Conservation (phyloP, 2,113 vertebrate genomes). For the Menidia beryllina region DNA sequence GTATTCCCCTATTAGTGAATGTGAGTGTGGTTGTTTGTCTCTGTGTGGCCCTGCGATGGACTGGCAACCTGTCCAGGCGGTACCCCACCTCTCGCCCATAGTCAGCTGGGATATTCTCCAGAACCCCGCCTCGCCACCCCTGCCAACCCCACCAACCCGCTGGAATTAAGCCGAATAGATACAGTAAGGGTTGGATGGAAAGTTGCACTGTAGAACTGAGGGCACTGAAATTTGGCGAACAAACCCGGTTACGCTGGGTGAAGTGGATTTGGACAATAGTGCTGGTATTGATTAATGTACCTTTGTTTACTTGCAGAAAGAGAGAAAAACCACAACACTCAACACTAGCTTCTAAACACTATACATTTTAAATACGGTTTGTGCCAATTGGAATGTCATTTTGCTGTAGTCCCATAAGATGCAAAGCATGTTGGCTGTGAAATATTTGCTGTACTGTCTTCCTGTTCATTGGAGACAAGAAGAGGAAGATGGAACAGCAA, state of each 20-base stretch:
- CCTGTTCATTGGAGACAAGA: constrained; percentile 23
- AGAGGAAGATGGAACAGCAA: background rate
- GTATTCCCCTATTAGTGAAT: too few species aligned
- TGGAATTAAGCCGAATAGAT: too few species aligned
- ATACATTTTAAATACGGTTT: constrained; percentile 13
- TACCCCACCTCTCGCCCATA: too few species aligned
- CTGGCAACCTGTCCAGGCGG: too few species aligned
- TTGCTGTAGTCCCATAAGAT: background rate
- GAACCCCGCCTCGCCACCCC: too few species aligned
- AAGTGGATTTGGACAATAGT: constrained; percentile 34
- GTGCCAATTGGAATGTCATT: constrained; percentile 6
- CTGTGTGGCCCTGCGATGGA: too few species aligned
- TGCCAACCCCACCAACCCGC: too few species aligned
- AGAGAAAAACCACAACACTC: background rate
- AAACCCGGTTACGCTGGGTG: constrained; percentile 12
- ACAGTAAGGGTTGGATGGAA: too few species aligned
- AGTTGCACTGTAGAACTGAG: background rate
- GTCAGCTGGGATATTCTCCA: too few species aligned
- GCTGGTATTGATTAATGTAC: background rate
- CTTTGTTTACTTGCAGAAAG: constrained; percentile 16
- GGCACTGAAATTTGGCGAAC: constrained; percentile 30
- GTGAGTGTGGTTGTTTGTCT: too few species aligned
- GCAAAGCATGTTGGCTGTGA: background rate
- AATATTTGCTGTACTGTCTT: too few species aligned
- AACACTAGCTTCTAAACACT: background rate